phyloP scores from a whole-genome alignment of 2,888 invertebrate genomes.

The Rhagonycha lutea region DNA sequence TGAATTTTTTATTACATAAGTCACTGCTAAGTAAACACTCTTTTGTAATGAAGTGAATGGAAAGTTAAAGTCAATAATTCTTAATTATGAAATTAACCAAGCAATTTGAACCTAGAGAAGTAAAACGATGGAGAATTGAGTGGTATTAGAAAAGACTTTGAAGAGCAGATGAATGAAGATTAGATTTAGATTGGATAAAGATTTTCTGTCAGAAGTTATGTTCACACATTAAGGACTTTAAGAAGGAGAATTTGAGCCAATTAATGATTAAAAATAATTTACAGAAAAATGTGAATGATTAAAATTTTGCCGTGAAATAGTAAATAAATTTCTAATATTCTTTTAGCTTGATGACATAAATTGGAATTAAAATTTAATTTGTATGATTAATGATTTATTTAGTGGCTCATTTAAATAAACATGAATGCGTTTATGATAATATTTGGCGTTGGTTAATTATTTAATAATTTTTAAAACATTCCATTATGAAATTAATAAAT shows the following conservation, averaged over 20 bases:
- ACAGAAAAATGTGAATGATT: not conserved
- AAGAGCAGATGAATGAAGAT: not conserved
- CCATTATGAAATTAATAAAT: not conserved
- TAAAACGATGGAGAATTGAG: not conserved
- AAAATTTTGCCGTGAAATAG: not conserved
- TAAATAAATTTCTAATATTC: not conserved
- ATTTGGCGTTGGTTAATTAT: not conserved
- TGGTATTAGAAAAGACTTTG: not conserved
- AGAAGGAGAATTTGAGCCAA: not conserved
- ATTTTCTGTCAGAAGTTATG: not conserved
- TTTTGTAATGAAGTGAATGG: not conserved
- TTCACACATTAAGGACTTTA: not conserved
- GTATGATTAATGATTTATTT: not conserved
- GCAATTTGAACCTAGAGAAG: not conserved
- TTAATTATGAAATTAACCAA: not conserved
- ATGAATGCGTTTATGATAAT: not conserved
- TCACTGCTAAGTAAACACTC: not conserved
- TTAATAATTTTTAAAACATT: not conserved
- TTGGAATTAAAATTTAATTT: not conserved
- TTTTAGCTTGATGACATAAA: not conserved
- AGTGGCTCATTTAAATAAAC: not conserved
- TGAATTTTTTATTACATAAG: no score
- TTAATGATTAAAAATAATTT: not conserved
- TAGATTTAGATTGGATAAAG: not conserved
- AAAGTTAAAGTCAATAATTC: not conserved